Base-by-base conservation (phyloP, 1,140 invertebrate species). In the Drosophila novamexicana region DNA sequence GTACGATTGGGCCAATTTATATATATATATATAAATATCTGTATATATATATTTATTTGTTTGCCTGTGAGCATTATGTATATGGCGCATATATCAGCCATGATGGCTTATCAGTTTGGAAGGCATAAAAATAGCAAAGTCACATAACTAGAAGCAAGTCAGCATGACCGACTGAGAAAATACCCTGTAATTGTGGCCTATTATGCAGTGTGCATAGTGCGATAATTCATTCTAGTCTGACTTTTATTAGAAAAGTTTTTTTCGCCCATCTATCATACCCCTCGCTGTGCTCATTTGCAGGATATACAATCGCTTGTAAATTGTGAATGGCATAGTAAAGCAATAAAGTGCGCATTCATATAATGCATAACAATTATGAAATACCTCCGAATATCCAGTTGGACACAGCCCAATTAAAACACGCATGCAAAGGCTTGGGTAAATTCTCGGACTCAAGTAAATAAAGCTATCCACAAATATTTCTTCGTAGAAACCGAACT, bases 61-160 rank as follows among this genome's bases (percentile, higher is more conserved):
- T 49, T 62, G 45, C 37, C 14, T 14, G 3, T 45, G 22, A 14
- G 49, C 16, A 18, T 44, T 59, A 59, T 59, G 40, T 36, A 57
- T 36, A 37, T 34, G 18, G 50, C 7, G 9, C 39, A 57, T 10
- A 66, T 49, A 66, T 56, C 42, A 66, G 40, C 18, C 18, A 49
- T 47, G 32, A 50, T 14, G 14, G 8, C 56, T 61, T 58, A 68
- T 61, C 56, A 50, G 64, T 10, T 10, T 29, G 44, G n/a, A 8
- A 9, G 16, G 10, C 49, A 18, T 66, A 29, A 18, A 62, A 45
- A 45, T 39, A 37, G 40, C 53, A 40, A 39, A 16, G 50, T 49
- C 53, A 57, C n/a, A 57, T 29, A 59, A 40, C 7, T 42, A 61
- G n/a, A 37, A 44, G 36, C 57, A 16, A 36, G 37, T 29, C 16